phyloP scores from a whole-genome alignment of 2,797 vertebrate species.

The Oreochromis mossambicus region DNA sequence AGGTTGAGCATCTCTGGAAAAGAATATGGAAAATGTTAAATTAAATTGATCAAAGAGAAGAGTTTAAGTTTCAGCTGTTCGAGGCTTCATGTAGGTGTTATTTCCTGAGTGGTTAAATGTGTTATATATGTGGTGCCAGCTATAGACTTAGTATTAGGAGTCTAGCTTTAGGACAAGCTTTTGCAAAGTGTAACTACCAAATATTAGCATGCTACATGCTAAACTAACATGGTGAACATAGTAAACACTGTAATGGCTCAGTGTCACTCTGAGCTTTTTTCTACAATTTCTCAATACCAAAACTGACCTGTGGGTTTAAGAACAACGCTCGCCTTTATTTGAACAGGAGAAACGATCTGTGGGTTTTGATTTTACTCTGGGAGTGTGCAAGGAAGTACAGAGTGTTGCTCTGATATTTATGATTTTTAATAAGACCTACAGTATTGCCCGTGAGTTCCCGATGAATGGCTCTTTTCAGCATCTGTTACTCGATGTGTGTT shows the following conservation, averaged over 20 bases:
- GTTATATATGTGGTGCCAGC: neutral
- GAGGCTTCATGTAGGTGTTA: neutral
- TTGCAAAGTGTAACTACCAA: neutral
- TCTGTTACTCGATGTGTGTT: conserved; percentile 24
- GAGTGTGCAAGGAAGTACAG: neutral
- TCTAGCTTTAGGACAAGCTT: neutral
- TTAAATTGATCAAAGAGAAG: neutral
- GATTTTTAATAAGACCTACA: conserved; percentile 15
- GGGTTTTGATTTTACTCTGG: neutral
- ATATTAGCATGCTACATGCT: neutral
- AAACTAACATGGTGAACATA: accelerated
- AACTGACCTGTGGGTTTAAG: neutral
- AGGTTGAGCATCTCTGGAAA: neutral
- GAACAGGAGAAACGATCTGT: neutral
- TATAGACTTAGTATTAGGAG: neutral
- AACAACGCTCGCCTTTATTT: neutral
- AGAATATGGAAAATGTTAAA: neutral
- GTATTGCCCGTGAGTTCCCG: conserved; percentile 1
- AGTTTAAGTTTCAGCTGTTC: neutral
- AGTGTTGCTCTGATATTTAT: neutral
- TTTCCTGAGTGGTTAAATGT: neutral
- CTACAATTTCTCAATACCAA: neutral
- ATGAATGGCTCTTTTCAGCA: conserved; percentile 62
- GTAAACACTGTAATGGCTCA: neutral
- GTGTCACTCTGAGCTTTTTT: neutral